phyloP scores from a whole-genome alignment of 2,888 invertebrate species.

The Dusona sp. region DNA sequence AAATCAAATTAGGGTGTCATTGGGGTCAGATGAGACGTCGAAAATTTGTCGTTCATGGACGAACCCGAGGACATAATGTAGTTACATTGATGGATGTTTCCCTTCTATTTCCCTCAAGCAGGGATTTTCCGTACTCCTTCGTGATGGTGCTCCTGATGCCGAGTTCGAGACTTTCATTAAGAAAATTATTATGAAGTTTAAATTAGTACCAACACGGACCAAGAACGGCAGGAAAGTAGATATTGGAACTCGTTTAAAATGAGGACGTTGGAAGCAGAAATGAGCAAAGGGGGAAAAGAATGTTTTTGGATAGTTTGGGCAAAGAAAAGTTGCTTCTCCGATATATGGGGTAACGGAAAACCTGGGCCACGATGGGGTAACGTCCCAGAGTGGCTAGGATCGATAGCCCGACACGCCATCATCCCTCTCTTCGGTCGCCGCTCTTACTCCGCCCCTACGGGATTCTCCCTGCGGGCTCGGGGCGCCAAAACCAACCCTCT shows the following conservation, averaged over 20 bases:
- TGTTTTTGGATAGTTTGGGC: constrained; percentile 48
- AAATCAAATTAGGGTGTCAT: constrained; percentile 60
- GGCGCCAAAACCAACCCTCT: constrained; percentile 57
- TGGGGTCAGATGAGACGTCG: constrained; percentile 34
- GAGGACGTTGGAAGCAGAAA: not conserved
- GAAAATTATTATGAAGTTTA: not conserved
- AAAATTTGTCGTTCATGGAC: not conserved
- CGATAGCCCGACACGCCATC: constrained; percentile 81
- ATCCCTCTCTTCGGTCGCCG: constrained; percentile 70
- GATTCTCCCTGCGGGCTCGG: constrained; percentile 63
- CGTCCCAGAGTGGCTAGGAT: constrained; percentile 78
- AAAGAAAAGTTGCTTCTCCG: constrained; percentile 53
- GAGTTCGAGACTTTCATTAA: not conserved
- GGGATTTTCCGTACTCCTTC: not conserved
- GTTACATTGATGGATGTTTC: not conserved
- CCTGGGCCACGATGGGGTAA: constrained; percentile 76
- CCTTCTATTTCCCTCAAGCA: not conserved
- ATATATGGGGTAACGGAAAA: constrained; percentile 72
- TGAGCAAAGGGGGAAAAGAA: constrained; percentile 27
- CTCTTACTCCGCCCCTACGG: constrained; percentile 38
- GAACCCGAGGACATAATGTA: not conserved
- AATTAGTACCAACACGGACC: not conserved
- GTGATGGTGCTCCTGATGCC: not conserved
- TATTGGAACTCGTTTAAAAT: not conserved
- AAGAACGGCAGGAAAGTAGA: not conserved